Evolutionary conservation across 2,888 invertebrate species (phyloP).

Genomic region (Coenonympha arcania): DNA sequence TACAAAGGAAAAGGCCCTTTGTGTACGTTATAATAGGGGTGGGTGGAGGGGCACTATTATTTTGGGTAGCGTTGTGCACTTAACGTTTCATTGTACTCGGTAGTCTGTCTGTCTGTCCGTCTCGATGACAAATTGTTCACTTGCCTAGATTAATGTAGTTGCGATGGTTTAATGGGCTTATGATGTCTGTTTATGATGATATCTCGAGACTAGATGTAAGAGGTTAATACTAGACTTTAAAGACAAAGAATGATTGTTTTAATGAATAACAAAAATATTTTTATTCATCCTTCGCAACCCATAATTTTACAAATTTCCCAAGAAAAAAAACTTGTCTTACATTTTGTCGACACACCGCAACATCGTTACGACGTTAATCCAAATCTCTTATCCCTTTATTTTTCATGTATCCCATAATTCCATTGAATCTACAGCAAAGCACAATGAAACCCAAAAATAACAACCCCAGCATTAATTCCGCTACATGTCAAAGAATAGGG

Average conservation of each 20-base stretch:
- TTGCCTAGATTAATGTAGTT: slow-evolving; percentile 54
- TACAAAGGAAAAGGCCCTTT: slow-evolving; percentile 24
- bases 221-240: too few relatives aligned
- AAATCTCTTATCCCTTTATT: too few relatives aligned
- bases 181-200: too few relatives aligned
- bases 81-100: slow-evolving; percentile 35
- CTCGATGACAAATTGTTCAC: slow-evolving; percentile 57
- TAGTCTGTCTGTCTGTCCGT: slow-evolving; percentile 49
- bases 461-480: slow-evolving; percentile 12
- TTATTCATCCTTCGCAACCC: too few relatives aligned
- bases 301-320: too few relatives aligned
- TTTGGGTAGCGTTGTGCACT: slow-evolving; percentile 27
- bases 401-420: neutral
- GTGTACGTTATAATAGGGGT: slow-evolving; percentile 16
- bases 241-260: too few relatives aligned
- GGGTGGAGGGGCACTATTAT: slow-evolving; percentile 14
- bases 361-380: too few relatives aligned
- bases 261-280: too few relatives aligned
- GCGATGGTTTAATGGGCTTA: slow-evolving; percentile 49
- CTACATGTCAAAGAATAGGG: slow-evolving; percentile 4
- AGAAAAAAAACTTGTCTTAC: too few relatives aligned
- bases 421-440: neutral
- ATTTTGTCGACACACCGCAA: too few relatives aligned
- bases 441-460: neutral
- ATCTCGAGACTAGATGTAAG: too few relatives aligned